Evolutionary conservation across 2,113 vertebrate genomes (phyloP).

Genomic region (Pelusios castaneus): DNA sequence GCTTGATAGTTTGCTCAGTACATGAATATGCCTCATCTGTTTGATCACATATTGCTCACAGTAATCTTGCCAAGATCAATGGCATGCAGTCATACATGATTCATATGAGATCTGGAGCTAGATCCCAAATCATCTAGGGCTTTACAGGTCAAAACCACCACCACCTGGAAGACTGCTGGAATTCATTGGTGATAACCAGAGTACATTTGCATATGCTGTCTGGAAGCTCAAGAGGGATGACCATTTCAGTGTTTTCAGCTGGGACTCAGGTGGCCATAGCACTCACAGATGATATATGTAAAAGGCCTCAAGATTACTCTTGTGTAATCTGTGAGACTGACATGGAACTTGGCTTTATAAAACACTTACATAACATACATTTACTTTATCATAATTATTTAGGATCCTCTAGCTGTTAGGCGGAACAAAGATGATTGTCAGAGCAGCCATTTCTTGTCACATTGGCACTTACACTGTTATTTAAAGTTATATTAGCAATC

Average conservation of each 20-base stretch:
- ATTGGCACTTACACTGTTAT: background rate
- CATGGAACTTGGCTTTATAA: constrained; percentile 38
- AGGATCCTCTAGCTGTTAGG: background rate
- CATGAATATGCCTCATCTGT: background rate
- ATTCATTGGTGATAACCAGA: background rate
- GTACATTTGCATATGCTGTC: background rate
- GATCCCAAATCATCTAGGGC: background rate
- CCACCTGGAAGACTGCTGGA: background rate
- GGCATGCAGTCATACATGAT: background rate
- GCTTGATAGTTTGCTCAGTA: background rate
- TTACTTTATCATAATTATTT: background rate
- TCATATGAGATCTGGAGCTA: background rate
- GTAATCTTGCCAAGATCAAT: background rate
- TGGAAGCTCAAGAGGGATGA: constrained; percentile 4
- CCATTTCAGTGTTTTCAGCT: background rate
- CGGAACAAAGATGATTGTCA: constrained; percentile 11
- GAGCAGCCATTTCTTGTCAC: fast-evolving
- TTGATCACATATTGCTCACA: background rate
- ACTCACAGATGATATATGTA: constrained; percentile 44
- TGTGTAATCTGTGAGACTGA: constrained; percentile 8
- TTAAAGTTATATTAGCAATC: background rate
- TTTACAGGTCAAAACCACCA: background rate
- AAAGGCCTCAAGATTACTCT: constrained; percentile 43
- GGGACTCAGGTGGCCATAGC: constrained; percentile 12
- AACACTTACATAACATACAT: background rate